Conservation (phyloP, 2,113 vertebrate species). For the Gadus macrocephalus region DNA sequence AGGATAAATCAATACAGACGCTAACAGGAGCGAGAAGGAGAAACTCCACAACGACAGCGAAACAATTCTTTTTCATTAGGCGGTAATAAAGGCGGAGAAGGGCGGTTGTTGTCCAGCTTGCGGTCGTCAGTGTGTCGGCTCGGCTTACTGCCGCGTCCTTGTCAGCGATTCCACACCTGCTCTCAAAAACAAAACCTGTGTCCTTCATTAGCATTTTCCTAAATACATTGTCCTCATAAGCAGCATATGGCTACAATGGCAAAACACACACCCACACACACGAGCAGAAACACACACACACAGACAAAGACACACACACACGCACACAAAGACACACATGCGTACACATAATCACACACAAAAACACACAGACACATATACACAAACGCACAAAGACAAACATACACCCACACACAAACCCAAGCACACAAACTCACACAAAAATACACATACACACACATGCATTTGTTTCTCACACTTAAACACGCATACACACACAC, state of each 20-base stretch:
- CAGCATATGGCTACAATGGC: neutral
- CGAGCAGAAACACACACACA: conserved; percentile 1
- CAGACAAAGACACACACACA: neutral
- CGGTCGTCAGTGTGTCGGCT: conserved; percentile 28
- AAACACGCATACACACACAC: no score
- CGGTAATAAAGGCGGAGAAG: conserved; percentile 49
- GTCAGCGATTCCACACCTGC: conserved; percentile 60
- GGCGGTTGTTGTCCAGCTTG: conserved; percentile 37
- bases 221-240: conserved; percentile 24
- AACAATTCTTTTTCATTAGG: conserved; percentile 61
- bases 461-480: no score
- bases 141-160: conserved; percentile 43
- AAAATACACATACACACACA: no score
- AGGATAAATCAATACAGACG: conserved; percentile 58
- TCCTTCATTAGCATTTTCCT: conserved; percentile 41
- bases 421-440: no score
- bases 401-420: no score
- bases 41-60: conserved; percentile 44
- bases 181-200: conserved; percentile 37
- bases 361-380: no score
- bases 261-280: conserved; percentile 1
- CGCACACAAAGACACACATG: no score
- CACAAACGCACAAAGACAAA: no score
- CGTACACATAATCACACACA: no score
- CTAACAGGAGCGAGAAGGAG: conserved; percentile 40